Base-by-base conservation (phyloP, 2,797 vertebrate genomes). In the Delichon dasypus region DNA sequence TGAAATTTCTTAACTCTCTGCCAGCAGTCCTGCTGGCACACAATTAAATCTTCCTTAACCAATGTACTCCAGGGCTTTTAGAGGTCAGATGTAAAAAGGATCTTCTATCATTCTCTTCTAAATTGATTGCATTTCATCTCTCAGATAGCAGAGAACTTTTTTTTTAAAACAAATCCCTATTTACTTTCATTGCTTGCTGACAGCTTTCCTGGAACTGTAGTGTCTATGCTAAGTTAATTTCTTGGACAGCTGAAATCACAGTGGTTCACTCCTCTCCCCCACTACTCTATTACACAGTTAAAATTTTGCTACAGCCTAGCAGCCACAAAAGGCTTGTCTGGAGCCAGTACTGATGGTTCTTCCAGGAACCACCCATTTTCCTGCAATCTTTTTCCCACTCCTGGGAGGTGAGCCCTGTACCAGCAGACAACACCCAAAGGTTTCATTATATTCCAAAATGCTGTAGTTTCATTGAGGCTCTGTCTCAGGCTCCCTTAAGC, bases 171-270 rank as follows among this genome's bases (percentile, higher is more conserved):
- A 85, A 93, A 92, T 74, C 15, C 47, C 57, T 88, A 38, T 90
- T 92, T 95, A 53, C 71, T 95, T 92, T 90, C 77, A 89, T 66
- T 93, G 62, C 65, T 74, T 71, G 47, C 57, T 92, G 89, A 70
- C 89, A 95, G 51, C 60, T 85, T 85, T 96, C 91, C 94, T 91
- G 68, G 78, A 93, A 83, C 72, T 77, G 50, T 47, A 61, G 85
- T 34, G 47, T 67, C 78, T 80, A 77, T 9, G 5, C 53, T 45
- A 57, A 85, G 68, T 57, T 83, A 87, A 91, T 91, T 85, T 89
- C 68, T 85, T 58, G 61, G 82, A 77, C 23, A 88, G 68, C 47
- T 88, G 90, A 89, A 88, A 80, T 80, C 65, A 61, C 87, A 57
- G 72, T 20, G 74, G 57, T 60, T 82, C 64, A 80, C 11, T 50